These are phyloP conservation scores for Thinocorus orbignyianus DNA, from an alignment of 2,113 vertebrate genomes.

Conservation along the genomic window DNA sequence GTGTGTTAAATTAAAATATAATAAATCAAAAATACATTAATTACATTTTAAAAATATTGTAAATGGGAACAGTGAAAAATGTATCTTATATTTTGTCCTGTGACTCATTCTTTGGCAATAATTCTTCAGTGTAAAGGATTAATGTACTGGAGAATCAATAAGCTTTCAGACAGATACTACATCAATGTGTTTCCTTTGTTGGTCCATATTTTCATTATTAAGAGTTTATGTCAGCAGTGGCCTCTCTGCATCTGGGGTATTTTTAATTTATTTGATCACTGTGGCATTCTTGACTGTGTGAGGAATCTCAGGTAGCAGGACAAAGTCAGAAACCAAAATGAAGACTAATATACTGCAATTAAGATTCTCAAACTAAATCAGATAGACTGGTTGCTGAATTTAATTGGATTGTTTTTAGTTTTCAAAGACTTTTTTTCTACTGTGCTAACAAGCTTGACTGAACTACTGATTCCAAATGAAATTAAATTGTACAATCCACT, in stretches of 20 bases:
- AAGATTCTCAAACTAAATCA: neutral
- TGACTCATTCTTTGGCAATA: conserved; percentile 72
- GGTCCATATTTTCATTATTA: conserved; percentile 69
- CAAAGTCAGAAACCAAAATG: conserved; percentile 17
- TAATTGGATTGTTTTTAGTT: neutral
- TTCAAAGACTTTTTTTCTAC: neutral
- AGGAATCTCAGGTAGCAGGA: conserved; percentile 21
- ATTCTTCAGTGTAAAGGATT: conserved; percentile 68
- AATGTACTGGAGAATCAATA: conserved; percentile 75
- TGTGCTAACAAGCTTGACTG: neutral
- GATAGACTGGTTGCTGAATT: neutral
- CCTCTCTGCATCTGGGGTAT: neutral
- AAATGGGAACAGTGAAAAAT: conserved; percentile 27
- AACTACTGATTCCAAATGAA: neutral
- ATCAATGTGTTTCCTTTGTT: conserved; percentile 63
- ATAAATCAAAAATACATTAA: conserved; percentile 1
- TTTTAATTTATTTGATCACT: conserved; percentile 68
- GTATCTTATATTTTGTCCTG: conserved; percentile 52
- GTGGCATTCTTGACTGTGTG: neutral
- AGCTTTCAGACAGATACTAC: conserved; percentile 68
- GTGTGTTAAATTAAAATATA: neutral
- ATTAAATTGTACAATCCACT: neutral
- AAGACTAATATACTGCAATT: neutral
- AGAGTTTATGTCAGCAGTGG: conserved; percentile 66
- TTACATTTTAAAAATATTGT: neutral